Base-by-base conservation (phyloP, 1,140 invertebrate species). In the Zaprionus taronus region DNA sequence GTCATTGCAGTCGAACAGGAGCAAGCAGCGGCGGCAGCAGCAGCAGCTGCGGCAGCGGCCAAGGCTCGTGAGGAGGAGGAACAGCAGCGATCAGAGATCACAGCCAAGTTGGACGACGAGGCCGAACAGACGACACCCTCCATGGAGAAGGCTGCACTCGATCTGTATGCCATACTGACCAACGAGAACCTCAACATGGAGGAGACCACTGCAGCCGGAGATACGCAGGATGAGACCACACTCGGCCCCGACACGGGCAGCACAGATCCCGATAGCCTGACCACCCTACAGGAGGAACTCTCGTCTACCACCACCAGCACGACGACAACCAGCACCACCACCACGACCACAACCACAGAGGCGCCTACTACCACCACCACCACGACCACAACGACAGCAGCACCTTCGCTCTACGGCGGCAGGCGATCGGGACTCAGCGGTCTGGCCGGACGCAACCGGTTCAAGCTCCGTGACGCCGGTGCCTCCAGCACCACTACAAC, bases 91-190 rank as follows among this genome's bases (percentile, higher is more conserved):
- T n/a, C n/a, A 0, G 51, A 72, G 22, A 61, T 66, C 6, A 53
- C 91, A 34, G 93, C 91, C 9, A 93, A 26, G 12, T 79, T 92
- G n/a, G 83, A 85, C 20, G 83, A 83, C 22, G 93, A 93, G 41
- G 93, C 94, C 14, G 94, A 94, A 63, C 94, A 95, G 2, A 95
- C 95, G 0, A 95, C 95, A 1, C 95, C 95, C 17, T 94, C 94
- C 49, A 96, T 97, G 96, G 96, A 97, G 80, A 97, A 97, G 93
- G 96, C 96, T 0, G 96, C 96, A 14, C 93, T 97, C 15, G 96
- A 97, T 82, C 92, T 97, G 17, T 97, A 97, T 77, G 96, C 96
- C 0, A 96, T 96, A 77, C 93, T 96, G 14, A 96, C 96, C n/a
- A 95, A 96, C 49, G 96, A 95, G 77, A 96, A 96, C 80, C 92